Evolutionary conservation across 2,888 invertebrate genomes (phyloP).

Genomic region (Phengaris arion): DNA sequence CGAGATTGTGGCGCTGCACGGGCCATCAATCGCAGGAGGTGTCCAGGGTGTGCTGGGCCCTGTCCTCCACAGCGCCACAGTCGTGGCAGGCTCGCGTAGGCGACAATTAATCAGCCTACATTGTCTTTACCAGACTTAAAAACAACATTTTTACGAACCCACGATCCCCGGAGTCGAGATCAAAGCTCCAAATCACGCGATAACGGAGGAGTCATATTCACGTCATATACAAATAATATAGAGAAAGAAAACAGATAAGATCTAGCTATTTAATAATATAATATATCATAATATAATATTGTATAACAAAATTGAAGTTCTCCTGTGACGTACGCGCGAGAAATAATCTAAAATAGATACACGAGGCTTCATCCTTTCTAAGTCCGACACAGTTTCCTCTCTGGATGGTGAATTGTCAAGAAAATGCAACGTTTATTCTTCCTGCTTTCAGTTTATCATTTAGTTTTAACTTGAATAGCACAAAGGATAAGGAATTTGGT

Average conservation of each 20-base stretch:
- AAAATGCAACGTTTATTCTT: conserved; percentile 17
- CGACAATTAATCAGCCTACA: too few species aligned
- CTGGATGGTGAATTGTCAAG: neutral
- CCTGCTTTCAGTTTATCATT: conserved; percentile 18
- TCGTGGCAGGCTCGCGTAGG: too few species aligned
- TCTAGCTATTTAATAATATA: neutral
- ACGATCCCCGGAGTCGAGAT: too few species aligned
- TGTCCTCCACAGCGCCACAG: too few species aligned
- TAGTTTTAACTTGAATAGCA: conserved; percentile 25
- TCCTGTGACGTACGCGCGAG: neutral
- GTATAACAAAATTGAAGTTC: neutral
- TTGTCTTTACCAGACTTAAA: too few species aligned
- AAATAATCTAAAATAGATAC: conserved; percentile 19
- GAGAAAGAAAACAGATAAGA: neutral
- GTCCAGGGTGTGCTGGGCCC: too few species aligned
- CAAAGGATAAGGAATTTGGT: conserved; percentile 14
- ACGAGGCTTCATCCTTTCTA: conserved; percentile 9
- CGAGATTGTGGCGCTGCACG: too few species aligned
- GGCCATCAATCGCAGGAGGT: too few species aligned
- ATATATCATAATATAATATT: neutral
- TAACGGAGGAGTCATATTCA: too few species aligned
- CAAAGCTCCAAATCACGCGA: too few species aligned
- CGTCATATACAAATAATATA: too few species aligned
- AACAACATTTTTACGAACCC: too few species aligned
- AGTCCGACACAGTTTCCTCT: conserved; percentile 21